Evolutionary conservation across 2,797 vertebrate species (phyloP).

Genomic region (Sebastes minor): DNA sequence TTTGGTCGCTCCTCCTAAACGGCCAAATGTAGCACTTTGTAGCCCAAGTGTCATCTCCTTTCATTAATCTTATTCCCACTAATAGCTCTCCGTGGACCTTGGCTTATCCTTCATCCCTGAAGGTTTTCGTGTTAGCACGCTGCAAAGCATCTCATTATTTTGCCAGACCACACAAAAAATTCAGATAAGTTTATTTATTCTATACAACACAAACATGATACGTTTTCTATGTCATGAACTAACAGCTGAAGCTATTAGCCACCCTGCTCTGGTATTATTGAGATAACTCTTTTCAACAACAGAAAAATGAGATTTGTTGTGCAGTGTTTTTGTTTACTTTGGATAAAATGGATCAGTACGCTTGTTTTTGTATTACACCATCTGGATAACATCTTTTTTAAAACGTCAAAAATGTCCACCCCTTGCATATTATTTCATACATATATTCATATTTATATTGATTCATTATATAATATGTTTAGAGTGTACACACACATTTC

Average conservation of each 20-base stretch:
- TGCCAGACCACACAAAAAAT: background rate
- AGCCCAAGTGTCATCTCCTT: conserved; percentile 36
- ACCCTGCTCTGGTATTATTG: background rate
- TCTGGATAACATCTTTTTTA: background rate
- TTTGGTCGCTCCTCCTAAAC: conserved; percentile 4
- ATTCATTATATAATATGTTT: background rate
- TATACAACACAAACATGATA: background rate
- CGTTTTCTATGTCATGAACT: background rate
- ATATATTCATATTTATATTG: background rate
- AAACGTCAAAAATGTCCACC: background rate
- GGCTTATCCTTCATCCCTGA: conserved; percentile 44
- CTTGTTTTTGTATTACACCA: background rate
- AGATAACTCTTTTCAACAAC: background rate
- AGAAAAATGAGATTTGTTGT: background rate
- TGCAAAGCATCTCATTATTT: background rate
- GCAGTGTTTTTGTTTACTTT: background rate
- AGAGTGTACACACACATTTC: accelerated
- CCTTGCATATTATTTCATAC: background rate
- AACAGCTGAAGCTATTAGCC: background rate
- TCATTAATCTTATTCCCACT: conserved; percentile 57
- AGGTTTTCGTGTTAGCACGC: background rate
- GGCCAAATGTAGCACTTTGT: conserved; percentile 24
- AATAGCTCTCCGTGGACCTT: conserved; percentile 50
- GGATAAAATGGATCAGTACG: background rate
- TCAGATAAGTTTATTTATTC: background rate